Conservation (phyloP, 2,888 invertebrate species). For the Lathronympha strigana region DNA sequence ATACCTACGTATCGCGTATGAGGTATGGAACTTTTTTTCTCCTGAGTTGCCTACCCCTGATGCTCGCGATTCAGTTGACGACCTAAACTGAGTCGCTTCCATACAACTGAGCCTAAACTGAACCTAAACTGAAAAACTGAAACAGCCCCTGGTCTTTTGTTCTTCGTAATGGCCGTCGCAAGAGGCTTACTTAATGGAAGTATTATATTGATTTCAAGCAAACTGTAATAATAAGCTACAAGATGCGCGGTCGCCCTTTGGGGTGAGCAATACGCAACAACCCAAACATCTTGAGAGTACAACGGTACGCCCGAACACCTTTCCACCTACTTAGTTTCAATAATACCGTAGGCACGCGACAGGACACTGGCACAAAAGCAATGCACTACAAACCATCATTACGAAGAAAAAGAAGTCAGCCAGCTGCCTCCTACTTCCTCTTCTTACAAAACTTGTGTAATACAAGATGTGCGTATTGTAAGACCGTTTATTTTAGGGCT, state of each 20-base stretch:
- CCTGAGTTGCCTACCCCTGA: no score
- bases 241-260: conserved; percentile 4
- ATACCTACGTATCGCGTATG: no score
- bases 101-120: no score
- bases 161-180: no score
- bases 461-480: conserved; percentile 77
- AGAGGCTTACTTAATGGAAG: no score
- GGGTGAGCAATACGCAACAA: conserved; percentile 45
- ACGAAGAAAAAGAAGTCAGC: conserved; percentile 75
- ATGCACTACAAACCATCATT: conserved; percentile 81
- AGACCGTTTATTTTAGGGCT: conserved; percentile 75
- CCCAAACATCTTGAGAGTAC: conserved; percentile 76
- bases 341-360: conserved; percentile 77
- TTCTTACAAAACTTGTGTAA: conserved; percentile 77
- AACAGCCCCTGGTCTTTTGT: no score
- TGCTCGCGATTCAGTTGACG: no score
- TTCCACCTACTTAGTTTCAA: conserved; percentile 75
- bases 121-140: no score
- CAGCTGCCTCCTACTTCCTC: conserved; percentile 83
- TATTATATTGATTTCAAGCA: not conserved
- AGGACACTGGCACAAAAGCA: conserved; percentile 74
- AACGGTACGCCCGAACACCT: conserved; percentile 76
- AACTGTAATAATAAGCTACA: not conserved
- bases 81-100: no score
- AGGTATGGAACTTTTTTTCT: no score